Conservation (phyloP, 1,140 invertebrate genomes). For the Drosophila murphyi region DNA sequence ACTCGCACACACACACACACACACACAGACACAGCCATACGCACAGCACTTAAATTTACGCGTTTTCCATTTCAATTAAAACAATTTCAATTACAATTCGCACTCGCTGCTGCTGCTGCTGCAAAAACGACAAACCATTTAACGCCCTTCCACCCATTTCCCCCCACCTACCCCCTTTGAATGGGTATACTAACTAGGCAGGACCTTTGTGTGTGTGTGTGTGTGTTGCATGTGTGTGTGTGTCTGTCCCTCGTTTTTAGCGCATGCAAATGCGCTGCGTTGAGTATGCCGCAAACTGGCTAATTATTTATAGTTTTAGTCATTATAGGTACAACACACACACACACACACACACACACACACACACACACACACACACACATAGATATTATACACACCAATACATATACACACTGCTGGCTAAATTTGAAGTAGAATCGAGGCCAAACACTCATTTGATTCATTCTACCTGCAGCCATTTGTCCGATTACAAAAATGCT, state of each 20-base stretch:
- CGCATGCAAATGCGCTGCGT: constrained; percentile 19
- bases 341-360: constrained; percentile 24
- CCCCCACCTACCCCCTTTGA: neutral
- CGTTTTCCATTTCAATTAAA: constrained; percentile 82
- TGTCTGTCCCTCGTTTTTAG: constrained; percentile 4
- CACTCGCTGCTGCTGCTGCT: neutral
- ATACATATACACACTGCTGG: neutral
- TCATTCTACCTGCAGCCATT: constrained; percentile 43
- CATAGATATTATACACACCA: neutral
- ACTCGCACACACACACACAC: constrained; percentile 43
- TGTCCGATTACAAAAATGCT: constrained; percentile 55
- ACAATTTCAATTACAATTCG: constrained; percentile 55
- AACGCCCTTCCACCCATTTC: constrained; percentile 33
- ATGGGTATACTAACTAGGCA: constrained; percentile 73
- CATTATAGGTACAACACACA: constrained; percentile 35
- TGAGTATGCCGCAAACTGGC: constrained; percentile 60
- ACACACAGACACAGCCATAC: constrained; percentile 13
- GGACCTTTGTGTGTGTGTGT: constrained; percentile 21
- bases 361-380: constrained; percentile 2
- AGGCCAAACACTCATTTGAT: constrained; percentile 9
- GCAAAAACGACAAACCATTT: constrained; percentile 42
- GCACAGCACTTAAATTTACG: constrained; percentile 76
- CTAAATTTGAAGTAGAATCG: constrained; percentile 5
- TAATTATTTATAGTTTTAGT: constrained; percentile 74
- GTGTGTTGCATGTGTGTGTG: constrained; percentile 2